phyloP scores from a whole-genome alignment of 2,888 invertebrate genomes.

The Bombylius discolor region DNA sequence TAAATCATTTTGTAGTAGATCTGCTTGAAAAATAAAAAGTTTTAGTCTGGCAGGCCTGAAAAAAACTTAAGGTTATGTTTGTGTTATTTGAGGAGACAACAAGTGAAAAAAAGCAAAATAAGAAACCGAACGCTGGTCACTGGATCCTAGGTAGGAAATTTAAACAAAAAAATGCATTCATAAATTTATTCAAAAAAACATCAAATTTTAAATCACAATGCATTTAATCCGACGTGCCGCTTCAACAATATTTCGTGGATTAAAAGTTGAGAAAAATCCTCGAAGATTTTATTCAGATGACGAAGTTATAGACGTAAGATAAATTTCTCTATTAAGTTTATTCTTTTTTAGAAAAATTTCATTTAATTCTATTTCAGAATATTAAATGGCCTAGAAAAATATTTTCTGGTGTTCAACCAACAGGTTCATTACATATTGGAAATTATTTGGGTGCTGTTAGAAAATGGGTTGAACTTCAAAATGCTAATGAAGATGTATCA shows the following conservation, averaged over 20 bases:
- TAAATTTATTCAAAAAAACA: too few relatives aligned
- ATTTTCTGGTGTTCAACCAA: constrained; percentile 94
- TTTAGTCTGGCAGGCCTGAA: too few relatives aligned
- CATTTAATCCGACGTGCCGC: not conserved
- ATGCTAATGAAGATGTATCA: constrained; percentile 53
- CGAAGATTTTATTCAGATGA: constrained; percentile 7
- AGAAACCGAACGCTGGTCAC: too few relatives aligned
- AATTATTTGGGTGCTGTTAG: constrained; percentile 92
- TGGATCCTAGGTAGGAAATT: too few relatives aligned
- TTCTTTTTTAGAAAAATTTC: not conserved
- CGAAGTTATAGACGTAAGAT: not conserved
- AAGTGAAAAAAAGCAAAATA: too few relatives aligned
- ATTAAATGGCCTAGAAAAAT: constrained; percentile 46
- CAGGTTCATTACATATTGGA: constrained; percentile 85
- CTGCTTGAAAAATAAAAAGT: too few relatives aligned
- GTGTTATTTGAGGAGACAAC: too few relatives aligned
- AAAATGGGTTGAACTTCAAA: constrained; percentile 74
- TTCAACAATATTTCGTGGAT: not conserved
- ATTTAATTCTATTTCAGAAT: constrained; percentile 3
- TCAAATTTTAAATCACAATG: not conserved
- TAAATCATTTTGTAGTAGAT: too few relatives aligned
- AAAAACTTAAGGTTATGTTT: too few relatives aligned
- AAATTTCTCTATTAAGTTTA: not conserved
- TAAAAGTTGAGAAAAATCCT: not conserved
- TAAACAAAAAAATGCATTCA: too few relatives aligned